Percentiles rank a stretch among this genome's conserved stretches.
Evolutionary conservation across 2,888 invertebrate genomes (phyloP).

Genomic region (Caenorhabditis panamensis): DNA sequence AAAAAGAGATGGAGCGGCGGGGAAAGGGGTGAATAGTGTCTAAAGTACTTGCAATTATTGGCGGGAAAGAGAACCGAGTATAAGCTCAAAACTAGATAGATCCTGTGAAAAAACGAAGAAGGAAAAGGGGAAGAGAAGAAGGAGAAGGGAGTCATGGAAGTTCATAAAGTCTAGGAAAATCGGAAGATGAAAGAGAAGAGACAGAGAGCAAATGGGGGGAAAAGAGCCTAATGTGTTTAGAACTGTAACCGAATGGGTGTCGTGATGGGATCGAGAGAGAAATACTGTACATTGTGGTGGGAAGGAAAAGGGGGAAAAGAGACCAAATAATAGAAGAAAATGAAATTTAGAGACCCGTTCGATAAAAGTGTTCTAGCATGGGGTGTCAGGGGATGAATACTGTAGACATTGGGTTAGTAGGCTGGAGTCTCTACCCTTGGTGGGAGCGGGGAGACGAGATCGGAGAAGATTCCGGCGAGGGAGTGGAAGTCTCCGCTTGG

Average conservation of each 20-base stretch:
- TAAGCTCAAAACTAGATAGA: constrained; percentile 54
- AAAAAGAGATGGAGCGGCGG: background rate
- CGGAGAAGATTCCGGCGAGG: constrained; percentile 44
- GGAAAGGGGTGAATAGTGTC: background rate
- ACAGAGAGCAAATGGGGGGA: constrained; percentile 4
- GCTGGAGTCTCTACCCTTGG: constrained; percentile 32
- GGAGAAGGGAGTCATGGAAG: constrained; percentile 16
- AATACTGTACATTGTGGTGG: constrained; percentile 44
- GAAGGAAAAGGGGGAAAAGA: background rate
- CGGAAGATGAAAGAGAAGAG: background rate
- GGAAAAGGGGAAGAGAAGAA: background rate
- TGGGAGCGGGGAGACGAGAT: constrained; percentile 31
- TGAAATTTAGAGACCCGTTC: constrained; percentile 30
- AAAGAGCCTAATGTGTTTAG: constrained; percentile 40
- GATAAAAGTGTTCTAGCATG: background rate
- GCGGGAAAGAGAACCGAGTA: constrained; percentile 37
- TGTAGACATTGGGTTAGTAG: constrained; percentile 6
- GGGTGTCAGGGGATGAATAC: too few relatives aligned
- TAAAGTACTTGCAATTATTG: constrained; percentile 49
- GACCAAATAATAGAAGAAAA: constrained; percentile 38
- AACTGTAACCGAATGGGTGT: constrained; percentile 49
- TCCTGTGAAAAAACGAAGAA: constrained; percentile 25
- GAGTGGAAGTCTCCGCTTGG: constrained; percentile 43
- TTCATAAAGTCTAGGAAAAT: constrained; percentile 31
- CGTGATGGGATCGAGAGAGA: constrained; percentile 23